Evolutionary conservation across 2,113 vertebrate genomes (phyloP), one percentile per base, ranked within the genome.

Genomic region (Tiliqua scincoides): DNA sequence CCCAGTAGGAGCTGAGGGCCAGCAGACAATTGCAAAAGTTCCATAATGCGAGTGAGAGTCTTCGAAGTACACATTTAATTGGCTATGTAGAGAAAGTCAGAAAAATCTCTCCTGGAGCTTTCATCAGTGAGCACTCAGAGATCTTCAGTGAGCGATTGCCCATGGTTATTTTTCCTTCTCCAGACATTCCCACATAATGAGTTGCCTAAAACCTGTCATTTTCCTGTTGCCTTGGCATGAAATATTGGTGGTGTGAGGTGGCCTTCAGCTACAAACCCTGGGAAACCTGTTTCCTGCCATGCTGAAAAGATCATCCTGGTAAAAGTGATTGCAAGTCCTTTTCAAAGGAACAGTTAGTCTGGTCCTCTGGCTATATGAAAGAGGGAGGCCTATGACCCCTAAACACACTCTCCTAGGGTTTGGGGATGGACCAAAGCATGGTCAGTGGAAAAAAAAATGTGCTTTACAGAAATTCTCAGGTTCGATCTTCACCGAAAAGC

Each of bases 301-400:
- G 88, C 87, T 90, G 85, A 92, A 73, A 83, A 52, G 82, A 72
- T 90, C 71, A 90, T 91, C 91, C 84, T 0, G 30, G 61, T 57
- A 63, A 85, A 87, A 20, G 85, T 91, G 84, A 86, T 88, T 91
- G 85, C 85, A n/a, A 18, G 79, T 83, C 83, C 93, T 92, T 94
- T 90, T 85, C 72, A 78, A 81, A 88, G 92, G 86, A 62, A 88
- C 77, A 82, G 87, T 89, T 72, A 91, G 88, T 84, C 90, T 90
- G 87, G 21, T 80, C 63, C 89, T 86, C 37, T 91, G 87, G 74
- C 79, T 68, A 85, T 84, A 75, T 75, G 43, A 27, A 18, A 75
- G 27, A 48, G 72, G 35, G 12, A 43, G 40, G 71, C 23, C 27
- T 52, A 37, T 52, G 73, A 14, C 73, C 12, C 14, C 30, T 52